phyloP scores from a whole-genome alignment of 2,113 vertebrate species.

The Neolamprologus falcicula region DNA sequence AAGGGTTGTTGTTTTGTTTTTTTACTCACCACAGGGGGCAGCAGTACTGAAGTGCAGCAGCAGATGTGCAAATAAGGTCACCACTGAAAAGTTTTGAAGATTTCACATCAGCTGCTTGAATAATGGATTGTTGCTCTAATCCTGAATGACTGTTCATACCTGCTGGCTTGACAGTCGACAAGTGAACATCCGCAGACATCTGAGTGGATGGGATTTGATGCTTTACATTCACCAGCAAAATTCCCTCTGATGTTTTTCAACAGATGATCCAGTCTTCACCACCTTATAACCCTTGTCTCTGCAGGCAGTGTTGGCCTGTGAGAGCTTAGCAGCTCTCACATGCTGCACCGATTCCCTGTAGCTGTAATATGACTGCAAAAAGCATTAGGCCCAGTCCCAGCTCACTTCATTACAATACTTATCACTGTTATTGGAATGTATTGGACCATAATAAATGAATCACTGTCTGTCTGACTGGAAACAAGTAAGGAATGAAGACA shows the following conservation, averaged over 20 bases:
- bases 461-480: conserved; percentile 17
- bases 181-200: conserved; percentile 7
- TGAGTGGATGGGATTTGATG: not conserved
- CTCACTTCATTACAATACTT: conserved; percentile 18
- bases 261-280: not conserved
- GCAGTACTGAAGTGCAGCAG: not conserved
- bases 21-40: not conserved
- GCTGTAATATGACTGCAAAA: conserved; percentile 28
- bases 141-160: conserved; percentile 14
- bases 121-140: conserved; percentile 32
- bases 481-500: conserved; percentile 3
- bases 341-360: not conserved
- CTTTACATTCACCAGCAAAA: not conserved
- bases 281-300: not conserved
- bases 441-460: conserved; percentile 19
- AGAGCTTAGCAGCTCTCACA: not conserved
- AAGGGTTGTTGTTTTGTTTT: not conserved
- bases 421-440: conserved; percentile 35
- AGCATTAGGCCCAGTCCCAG: conserved; percentile 17
- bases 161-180: not conserved
- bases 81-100: not conserved
- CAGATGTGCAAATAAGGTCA: conserved; percentile 41
- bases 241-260: conserved; percentile 1
- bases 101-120: conserved; percentile 12
- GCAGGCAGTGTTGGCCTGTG: not conserved